phyloP scores from a whole-genome alignment of 2,113 vertebrate genomes.

The Ariopsis seemanni region DNA sequence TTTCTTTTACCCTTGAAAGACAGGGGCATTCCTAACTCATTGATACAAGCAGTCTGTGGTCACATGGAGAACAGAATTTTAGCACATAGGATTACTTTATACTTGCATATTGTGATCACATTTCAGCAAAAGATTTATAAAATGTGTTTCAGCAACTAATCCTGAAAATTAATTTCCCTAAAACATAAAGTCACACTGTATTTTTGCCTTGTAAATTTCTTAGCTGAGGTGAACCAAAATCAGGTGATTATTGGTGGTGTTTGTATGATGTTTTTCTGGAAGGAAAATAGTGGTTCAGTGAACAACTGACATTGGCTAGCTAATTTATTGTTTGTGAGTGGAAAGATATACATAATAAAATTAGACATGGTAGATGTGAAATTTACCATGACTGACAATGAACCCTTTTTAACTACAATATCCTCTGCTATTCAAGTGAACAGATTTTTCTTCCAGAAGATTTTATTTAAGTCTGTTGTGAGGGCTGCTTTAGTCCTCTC shows the following conservation, averaged over 20 bases:
- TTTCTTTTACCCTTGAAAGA: too few relatives aligned
- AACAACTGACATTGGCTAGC: neutral
- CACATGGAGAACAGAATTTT: neutral
- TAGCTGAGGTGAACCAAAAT: neutral
- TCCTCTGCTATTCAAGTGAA: neutral
- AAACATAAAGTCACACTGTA: neutral
- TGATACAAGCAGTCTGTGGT: too few relatives aligned
- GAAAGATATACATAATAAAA: neutral
- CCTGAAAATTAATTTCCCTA: neutral
- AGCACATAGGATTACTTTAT: neutral
- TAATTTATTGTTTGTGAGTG: neutral
- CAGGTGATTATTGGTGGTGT: neutral
- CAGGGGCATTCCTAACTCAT: too few relatives aligned
- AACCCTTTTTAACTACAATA: neutral
- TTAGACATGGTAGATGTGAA: neutral
- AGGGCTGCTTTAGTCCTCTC: neutral
- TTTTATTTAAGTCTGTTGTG: neutral
- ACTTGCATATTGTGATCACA: neutral
- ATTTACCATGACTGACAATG: neutral
- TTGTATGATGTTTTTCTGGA: neutral
- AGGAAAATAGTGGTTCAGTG: neutral
- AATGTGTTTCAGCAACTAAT: neutral
- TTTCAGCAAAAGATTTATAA: neutral
- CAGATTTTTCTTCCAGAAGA: neutral
- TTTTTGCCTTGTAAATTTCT: neutral